Evolutionary conservation across 2,113 vertebrate genomes (phyloP).

Genomic region (Odobenus rosmarus): DNA sequence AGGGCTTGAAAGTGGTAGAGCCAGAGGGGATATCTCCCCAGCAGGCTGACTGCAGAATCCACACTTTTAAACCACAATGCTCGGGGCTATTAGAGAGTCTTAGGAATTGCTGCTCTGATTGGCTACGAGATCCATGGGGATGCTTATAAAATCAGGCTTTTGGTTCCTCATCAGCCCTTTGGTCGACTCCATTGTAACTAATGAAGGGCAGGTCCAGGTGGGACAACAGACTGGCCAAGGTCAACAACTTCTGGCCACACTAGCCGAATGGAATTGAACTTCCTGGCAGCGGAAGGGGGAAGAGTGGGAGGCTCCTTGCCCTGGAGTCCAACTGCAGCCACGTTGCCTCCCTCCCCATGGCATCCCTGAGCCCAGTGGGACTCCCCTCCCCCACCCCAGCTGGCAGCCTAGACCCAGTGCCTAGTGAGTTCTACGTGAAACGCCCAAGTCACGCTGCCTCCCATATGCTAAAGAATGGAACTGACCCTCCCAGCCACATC

Average conservation of each 20-base stretch:
- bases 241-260: neutral
- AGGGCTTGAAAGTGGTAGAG: neutral
- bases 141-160: neutral
- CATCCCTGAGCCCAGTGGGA: neutral
- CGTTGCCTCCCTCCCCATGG: neutral
- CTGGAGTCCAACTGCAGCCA: neutral
- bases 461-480: neutral
- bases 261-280: neutral
- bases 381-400: neutral
- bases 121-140: neutral
- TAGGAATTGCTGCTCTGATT: neutral
- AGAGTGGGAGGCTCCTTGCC: neutral
- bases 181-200: too few species aligned
- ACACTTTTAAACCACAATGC: neutral
- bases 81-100: neutral
- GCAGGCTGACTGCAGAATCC: neutral
- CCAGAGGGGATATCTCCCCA: neutral
- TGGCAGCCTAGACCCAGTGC: neutral
- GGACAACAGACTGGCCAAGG: neutral
- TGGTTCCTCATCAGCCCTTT: neutral
- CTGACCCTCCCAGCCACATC: neutral
- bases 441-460: neutral
- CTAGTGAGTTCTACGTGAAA: neutral
- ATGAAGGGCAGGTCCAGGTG: neutral
- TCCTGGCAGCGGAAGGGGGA: neutral